Conservation (phyloP, 2,113 vertebrate genomes). For the Catagonus wagneri region DNA sequence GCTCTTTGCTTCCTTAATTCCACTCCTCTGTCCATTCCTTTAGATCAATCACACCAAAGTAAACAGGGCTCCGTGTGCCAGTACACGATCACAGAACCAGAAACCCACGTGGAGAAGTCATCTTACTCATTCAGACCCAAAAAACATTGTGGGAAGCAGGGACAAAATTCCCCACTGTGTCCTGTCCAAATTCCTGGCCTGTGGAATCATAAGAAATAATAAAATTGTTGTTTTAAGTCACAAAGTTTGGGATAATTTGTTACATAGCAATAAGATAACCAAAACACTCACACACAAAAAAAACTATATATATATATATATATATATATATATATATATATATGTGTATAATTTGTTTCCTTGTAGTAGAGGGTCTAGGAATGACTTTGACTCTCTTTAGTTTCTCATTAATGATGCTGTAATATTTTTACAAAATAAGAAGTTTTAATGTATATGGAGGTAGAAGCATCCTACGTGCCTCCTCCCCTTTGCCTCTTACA, state of each 20-base stretch:
- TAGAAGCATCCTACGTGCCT: background rate
- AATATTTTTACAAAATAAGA: background rate
- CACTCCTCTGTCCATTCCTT: background rate
- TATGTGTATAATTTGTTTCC: too few species aligned
- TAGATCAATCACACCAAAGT: constrained; percentile 50
- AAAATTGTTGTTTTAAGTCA: constrained; percentile 30
- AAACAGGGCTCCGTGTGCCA: background rate
- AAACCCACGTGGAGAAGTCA: background rate
- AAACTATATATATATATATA: too few species aligned
- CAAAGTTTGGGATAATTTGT: constrained; percentile 36
- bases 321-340: too few species aligned
- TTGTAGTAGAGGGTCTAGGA: background rate
- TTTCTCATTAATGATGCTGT: background rate
- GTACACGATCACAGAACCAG: constrained; percentile 1
- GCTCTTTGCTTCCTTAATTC: constrained; percentile 11
- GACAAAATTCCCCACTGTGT: constrained; percentile 27
- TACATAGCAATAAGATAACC: constrained; percentile 45
- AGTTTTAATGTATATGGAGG: background rate
- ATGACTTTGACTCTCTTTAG: background rate
- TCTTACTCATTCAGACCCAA: background rate
- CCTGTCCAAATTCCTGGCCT: constrained; percentile 53
- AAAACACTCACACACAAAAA: constrained; percentile 9
- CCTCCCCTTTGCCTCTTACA: background rate
- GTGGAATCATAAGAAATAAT: constrained; percentile 26
- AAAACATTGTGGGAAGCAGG: background rate